Conservation (phyloP, 2,113 vertebrate species). For the Nothoprocta perdicaria region DNA sequence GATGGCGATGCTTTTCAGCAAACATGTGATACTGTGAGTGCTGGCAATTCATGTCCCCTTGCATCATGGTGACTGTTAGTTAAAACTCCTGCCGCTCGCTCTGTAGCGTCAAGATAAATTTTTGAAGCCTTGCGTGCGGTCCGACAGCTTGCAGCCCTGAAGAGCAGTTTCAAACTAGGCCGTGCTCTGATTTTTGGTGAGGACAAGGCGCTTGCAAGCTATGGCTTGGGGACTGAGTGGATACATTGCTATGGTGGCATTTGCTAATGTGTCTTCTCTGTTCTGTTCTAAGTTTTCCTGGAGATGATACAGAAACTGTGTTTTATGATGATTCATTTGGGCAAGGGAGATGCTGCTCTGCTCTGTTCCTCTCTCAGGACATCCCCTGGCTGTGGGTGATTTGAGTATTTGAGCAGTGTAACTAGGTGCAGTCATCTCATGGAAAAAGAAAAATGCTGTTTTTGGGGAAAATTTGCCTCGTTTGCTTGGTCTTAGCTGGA, state of each 20-base stretch:
- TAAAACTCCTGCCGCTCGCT: neutral
- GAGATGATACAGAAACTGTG: neutral
- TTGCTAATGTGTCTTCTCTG: neutral
- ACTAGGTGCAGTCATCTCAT: fast-evolving
- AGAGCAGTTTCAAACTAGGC: neutral
- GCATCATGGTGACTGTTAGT: fast-evolving
- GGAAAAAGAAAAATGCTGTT: neutral
- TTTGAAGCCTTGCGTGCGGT: neutral
- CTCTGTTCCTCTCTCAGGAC: neutral
- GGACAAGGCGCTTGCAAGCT: neutral
- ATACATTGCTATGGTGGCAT: neutral
- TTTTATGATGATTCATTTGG: neutral
- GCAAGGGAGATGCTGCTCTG: neutral
- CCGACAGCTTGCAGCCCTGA: neutral
- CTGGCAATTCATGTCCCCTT: neutral
- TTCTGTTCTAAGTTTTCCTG: neutral
- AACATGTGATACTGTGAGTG: fast-evolving
- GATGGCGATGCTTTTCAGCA: neutral
- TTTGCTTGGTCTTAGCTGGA: neutral
- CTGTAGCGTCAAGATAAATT: neutral
- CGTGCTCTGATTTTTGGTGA: neutral
- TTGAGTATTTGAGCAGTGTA: neutral
- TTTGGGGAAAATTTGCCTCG: neutral
- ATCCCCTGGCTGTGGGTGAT: neutral
- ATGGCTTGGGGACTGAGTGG: neutral